Percentiles rank a stretch among this genome's conserved stretches.
These are phyloP conservation scores for Virgularia gustaviana DNA, from an alignment of 92 coral and sea anemone genomes.

Conservation along the genomic window DNA sequence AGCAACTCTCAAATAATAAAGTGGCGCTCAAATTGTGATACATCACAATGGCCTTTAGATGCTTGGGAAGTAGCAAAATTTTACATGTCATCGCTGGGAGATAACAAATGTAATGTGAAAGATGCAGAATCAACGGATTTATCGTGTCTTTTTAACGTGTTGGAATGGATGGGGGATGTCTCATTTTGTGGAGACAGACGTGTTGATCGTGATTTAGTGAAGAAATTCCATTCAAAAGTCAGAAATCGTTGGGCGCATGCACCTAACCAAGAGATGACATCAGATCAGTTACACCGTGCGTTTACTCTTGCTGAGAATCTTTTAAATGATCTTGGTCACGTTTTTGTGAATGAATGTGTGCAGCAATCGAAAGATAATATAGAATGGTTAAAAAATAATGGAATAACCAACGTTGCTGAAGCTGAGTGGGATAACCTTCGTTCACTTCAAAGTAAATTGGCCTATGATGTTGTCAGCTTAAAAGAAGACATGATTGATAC, in stretches of 20 bases:
- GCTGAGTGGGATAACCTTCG: background rate
- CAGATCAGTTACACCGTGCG: background rate
- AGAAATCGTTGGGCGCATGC: slow-evolving; percentile 47
- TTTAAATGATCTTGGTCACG: background rate
- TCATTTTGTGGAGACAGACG: background rate
- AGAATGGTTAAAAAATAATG: background rate
- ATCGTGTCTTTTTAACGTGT: slow-evolving; percentile 18
- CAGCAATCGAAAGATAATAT: background rate
- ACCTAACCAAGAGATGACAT: slow-evolving; percentile 13
- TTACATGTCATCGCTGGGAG: slow-evolving; percentile 43
- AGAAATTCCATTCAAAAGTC: slow-evolving; percentile 19
- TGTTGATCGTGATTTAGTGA: background rate
- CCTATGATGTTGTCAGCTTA: too few relatives aligned
- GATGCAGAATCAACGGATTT: slow-evolving; percentile 37
- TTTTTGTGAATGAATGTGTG: background rate
- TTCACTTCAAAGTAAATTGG: background rate
- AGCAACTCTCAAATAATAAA: background rate
- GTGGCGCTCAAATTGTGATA: background rate
- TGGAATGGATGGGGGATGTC: slow-evolving; percentile 34
- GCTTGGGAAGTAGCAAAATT: slow-evolving; percentile 43
- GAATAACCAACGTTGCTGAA: background rate
- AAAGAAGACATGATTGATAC: background rate
- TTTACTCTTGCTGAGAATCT: background rate
- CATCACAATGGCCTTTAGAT: slow-evolving; percentile 6
- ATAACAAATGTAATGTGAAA: slow-evolving; percentile 12